Evolutionary conservation across 2,113 vertebrate species (phyloP).

Genomic region (Tiliqua scincoides): DNA sequence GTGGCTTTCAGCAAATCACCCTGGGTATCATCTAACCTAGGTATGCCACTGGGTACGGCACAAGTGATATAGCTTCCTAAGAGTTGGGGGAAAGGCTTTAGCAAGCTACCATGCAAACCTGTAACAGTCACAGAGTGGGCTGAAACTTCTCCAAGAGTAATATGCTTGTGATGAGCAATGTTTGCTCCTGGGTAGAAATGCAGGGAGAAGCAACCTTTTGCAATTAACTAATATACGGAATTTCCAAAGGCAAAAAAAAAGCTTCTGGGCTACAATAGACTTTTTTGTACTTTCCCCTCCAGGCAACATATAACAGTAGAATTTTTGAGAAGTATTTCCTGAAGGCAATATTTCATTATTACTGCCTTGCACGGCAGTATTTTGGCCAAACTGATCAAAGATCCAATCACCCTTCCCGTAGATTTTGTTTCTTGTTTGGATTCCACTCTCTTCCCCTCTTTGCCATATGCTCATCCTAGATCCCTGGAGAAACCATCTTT

Average conservation of each 20-base stretch:
- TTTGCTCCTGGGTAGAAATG: background rate
- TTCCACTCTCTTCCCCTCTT: background rate
- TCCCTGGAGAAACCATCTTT: background rate
- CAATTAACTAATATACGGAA: constrained; percentile 11
- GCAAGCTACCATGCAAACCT: background rate
- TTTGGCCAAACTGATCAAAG: background rate
- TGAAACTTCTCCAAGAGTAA: constrained; percentile 29
- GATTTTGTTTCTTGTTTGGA: background rate
- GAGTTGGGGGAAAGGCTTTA: background rate
- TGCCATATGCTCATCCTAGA: background rate
- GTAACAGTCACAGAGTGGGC: background rate
- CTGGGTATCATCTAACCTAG: too few species aligned
- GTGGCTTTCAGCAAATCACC: too few species aligned
- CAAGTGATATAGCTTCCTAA: background rate
- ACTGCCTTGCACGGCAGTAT: background rate
- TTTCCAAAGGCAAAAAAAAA: constrained; percentile 15
- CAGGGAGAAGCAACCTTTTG: background rate
- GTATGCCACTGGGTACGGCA: too few species aligned
- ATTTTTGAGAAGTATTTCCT: constrained; percentile 9
- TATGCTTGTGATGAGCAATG: background rate
- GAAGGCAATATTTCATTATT: background rate
- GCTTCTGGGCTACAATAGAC: constrained; percentile 33
- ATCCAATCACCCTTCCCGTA: background rate
- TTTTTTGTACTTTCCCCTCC: constrained; percentile 8
- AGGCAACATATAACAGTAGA: background rate